These are phyloP conservation scores for Eidolon helvum DNA, from an alignment of 2,113 vertebrate genomes.

Conservation along the genomic window DNA sequence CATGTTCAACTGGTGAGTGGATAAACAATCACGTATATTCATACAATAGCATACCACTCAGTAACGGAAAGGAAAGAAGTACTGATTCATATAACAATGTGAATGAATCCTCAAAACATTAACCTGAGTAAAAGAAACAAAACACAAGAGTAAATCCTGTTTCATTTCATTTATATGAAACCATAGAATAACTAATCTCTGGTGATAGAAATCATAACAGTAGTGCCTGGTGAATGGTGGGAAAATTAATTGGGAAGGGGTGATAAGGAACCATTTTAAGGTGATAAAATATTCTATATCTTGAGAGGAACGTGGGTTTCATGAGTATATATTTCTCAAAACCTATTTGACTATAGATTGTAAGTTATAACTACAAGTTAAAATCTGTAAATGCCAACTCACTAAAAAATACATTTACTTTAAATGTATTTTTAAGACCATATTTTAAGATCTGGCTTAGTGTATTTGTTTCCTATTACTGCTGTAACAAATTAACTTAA, in stretches of 20 bases:
- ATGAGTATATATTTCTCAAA: neutral
- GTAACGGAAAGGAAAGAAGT: neutral
- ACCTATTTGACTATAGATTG: neutral
- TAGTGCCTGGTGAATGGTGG: neutral
- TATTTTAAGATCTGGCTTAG: neutral
- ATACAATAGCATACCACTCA: neutral
- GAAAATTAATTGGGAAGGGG: neutral
- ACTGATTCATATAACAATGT: neutral
- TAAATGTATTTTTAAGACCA: neutral
- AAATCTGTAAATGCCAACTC: neutral
- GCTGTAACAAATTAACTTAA: neutral
- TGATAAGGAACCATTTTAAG: neutral
- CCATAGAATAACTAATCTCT: neutral
- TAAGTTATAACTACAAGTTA: neutral
- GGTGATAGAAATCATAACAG: neutral
- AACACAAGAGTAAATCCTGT: neutral
- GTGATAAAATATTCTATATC: neutral
- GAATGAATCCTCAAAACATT: neutral
- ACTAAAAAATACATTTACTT: neutral
- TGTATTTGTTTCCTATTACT: neutral
- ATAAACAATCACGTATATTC: neutral
- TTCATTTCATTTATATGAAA: neutral
- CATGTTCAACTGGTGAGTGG: neutral
- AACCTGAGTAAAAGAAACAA: neutral
- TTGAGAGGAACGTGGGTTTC: neutral